Evolutionary conservation across 1,140 invertebrate genomes (phyloP), one percentile per base, ranked within the genome.

Genomic region (Chionoecetes opilio): DNA sequence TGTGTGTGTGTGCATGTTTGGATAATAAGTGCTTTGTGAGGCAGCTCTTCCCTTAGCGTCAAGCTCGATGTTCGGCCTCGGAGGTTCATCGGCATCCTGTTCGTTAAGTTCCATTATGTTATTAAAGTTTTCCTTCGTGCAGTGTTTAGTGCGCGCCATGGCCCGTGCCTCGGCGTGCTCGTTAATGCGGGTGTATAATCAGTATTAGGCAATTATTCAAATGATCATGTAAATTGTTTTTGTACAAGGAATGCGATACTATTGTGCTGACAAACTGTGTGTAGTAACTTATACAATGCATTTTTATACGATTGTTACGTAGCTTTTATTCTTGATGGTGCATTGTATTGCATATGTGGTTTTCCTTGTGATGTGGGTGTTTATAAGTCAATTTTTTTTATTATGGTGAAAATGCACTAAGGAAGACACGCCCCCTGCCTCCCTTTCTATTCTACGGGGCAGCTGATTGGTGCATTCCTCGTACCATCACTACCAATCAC

Each of bases 191-290:
- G 21, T n/a, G 63, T n/a, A 75, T 75, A 75, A 75, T 75, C n/a
- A 75, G 8, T 26, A 75, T 75, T 75, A 75, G 63, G 21, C 63
- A 75, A 75, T 75, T 75, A 75, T 75, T 75, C 63, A 75, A 75
- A 75, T 75, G 63, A 75, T 75, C 63, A 75, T 75, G 63, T 75
- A 75, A 75, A 75, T n/a, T 75, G n/a, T 75, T 75, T n/a, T 11
- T 75, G 21, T 75, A 75, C 21, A n/a, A n/a, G 63, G n/a, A 26
- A n/a, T 53, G 46, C 46, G 46, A 14, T 53, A 53, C 46, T 53
- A 53, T 53, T 53, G 46, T 53, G 46, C 21, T 53, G 46, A 53
- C 46, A 53, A 53, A 53, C 46, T 53, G 46, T 53, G 46, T 14
- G 46, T 53, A 53, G 11, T 17, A 53, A 53, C 46, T 17, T 53